Evolutionary conservation across 2,113 vertebrate genomes (phyloP).

Genomic region (Stegastes partitus): DNA sequence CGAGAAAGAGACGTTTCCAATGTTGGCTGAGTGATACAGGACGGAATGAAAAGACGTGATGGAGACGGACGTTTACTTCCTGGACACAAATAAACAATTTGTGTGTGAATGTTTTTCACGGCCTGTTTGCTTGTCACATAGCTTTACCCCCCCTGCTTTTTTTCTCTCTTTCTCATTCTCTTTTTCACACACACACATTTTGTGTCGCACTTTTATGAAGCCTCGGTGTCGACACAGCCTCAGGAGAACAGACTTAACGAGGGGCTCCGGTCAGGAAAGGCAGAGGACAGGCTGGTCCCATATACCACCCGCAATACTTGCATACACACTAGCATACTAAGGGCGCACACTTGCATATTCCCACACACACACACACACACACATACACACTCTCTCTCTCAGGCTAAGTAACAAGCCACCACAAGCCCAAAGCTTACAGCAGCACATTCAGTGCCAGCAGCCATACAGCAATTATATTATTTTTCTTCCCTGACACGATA

Average conservation of each 20-base stretch:
- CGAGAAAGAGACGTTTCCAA: slow-evolving; percentile 63
- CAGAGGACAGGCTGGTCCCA: slow-evolving; percentile 18
- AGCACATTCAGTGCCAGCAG: slow-evolving; percentile 36
- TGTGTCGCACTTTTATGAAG: slow-evolving; percentile 23
- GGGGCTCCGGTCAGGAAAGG: slow-evolving; percentile 52
- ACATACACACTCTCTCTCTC: slow-evolving; percentile 20
- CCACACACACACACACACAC: slow-evolving; percentile 30
- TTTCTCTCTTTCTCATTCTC: neutral
- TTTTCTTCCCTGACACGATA: slow-evolving; percentile 40
- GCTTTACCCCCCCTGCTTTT: neutral
- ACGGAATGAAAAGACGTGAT: slow-evolving; percentile 55
- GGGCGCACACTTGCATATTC: slow-evolving; percentile 5
- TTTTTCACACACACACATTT: neutral
- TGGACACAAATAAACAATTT: slow-evolving; percentile 56
- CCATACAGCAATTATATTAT: slow-evolving; percentile 48
- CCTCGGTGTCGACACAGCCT: slow-evolving; percentile 34
- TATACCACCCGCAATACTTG: slow-evolving; percentile 49
- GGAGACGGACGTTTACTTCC: slow-evolving; percentile 65
- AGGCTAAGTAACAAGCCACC: slow-evolving; percentile 36
- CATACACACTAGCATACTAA: slow-evolving; percentile 25
- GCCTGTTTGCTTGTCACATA: slow-evolving; percentile 66
- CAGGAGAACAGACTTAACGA: slow-evolving; percentile 69
- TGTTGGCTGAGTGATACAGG: slow-evolving; percentile 53
- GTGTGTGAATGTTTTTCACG: slow-evolving; percentile 61
- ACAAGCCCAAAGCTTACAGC: slow-evolving; percentile 40